Conservation (phyloP, 1,140 invertebrate species). For the Oryctes rhinoceros region DNA sequence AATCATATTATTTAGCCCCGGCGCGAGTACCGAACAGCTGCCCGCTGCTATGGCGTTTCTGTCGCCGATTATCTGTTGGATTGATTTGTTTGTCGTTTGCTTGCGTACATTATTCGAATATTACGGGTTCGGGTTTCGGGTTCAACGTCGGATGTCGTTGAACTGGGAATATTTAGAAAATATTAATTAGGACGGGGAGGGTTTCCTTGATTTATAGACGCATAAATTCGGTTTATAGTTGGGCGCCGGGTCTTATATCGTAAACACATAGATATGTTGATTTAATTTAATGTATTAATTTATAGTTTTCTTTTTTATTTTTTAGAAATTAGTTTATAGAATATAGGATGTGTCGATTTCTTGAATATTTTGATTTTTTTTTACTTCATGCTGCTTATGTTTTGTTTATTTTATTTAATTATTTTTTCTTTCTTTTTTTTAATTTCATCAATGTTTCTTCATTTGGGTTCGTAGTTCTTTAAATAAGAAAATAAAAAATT, state of each 20-base stretch:
- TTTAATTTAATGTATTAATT: not conserved
- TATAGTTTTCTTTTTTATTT: no score
- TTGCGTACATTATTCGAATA: not conserved
- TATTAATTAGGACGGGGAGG: not conserved
- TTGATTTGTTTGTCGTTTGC: not conserved
- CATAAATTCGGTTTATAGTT: not conserved
- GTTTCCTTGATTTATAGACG: not conserved
- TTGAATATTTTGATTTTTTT: no score
- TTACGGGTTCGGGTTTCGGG: no score
- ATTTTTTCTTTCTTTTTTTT: no score
- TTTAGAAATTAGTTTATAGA: no score
- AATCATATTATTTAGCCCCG: conserved; percentile 1
- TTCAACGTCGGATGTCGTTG: no score
- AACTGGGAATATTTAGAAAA: not conserved
- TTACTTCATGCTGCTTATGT: no score
- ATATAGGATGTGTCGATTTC: no score
- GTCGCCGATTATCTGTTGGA: not conserved
- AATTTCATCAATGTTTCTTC: no score
- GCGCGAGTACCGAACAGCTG: not conserved
- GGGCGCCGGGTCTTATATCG: not conserved
- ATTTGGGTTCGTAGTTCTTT: no score
- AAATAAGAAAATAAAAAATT: no score
- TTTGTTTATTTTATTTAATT: no score
- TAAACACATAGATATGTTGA: not conserved
- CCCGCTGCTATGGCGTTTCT: not conserved